Conservation (phyloP, 2,888 invertebrate genomes). For the Creontiades dilutus region DNA sequence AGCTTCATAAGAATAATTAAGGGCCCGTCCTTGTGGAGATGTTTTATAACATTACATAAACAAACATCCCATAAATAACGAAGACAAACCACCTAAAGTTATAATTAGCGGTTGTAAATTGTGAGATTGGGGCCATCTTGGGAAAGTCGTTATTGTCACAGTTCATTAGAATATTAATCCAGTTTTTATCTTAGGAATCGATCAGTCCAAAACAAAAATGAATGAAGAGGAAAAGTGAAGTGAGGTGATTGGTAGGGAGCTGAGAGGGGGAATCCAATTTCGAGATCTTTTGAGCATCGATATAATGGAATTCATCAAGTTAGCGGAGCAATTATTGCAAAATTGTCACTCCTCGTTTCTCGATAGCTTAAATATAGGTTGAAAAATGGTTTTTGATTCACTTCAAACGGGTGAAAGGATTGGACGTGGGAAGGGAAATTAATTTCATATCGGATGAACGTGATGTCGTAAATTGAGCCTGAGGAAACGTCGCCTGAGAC, state of each 20-base stretch:
- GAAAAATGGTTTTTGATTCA: conserved; percentile 30
- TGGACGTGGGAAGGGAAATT: conserved; percentile 34
- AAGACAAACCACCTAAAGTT: conserved; percentile 56
- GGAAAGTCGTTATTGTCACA: conserved; percentile 63
- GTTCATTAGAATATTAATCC: conserved; percentile 63
- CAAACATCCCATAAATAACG: conserved; percentile 60
- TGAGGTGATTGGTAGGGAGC: conserved; percentile 9
- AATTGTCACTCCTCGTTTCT: conserved; percentile 39
- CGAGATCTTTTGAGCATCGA: conserved; percentile 13
- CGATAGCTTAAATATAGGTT: conserved; percentile 41
- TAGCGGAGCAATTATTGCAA: conserved; percentile 47
- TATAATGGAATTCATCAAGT: conserved; percentile 58
- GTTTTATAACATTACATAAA: conserved; percentile 46
- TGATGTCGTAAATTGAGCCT: neutral
- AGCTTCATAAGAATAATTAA: conserved; percentile 29
- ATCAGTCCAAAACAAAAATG: conserved; percentile 21
- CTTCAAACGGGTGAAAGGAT: neutral
- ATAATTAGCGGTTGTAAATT: conserved; percentile 64
- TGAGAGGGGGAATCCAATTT: conserved; percentile 47
- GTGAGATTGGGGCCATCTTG: conserved; percentile 8
- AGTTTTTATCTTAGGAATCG: conserved; percentile 58
- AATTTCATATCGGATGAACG: conserved; percentile 17
- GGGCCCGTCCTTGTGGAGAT: neutral
- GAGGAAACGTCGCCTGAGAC: too few species aligned
- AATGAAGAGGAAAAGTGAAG: neutral